These are phyloP conservation scores for Venturia canescens DNA, from an alignment of 1,140 invertebrate genomes.

Conservation along the genomic window DNA sequence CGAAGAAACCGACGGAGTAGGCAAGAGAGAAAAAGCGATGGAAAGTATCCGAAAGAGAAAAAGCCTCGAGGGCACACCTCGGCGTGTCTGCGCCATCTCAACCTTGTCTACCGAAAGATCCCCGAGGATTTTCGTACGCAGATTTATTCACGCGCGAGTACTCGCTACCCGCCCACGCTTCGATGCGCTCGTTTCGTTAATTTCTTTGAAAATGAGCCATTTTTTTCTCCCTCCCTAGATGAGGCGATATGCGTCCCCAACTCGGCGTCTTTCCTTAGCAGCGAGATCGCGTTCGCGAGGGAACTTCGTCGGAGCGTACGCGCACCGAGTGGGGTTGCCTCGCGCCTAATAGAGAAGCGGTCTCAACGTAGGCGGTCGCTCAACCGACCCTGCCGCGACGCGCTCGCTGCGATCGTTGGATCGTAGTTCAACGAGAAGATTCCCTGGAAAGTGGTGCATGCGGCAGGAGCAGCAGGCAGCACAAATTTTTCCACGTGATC, in stretches of 20 bases:
- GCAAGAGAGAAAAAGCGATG: background rate
- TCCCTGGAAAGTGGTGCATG: background rate
- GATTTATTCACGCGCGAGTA: constrained; percentile 27
- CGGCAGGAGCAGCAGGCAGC: no score
- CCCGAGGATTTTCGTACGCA: constrained; percentile 46
- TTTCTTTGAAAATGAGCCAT: background rate
- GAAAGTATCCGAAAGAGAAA: background rate
- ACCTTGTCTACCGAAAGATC: background rate
- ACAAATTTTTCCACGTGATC: no score
- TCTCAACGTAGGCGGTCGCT: constrained; percentile 56
- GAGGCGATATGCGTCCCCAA: constrained; percentile 41
- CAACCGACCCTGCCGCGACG: constrained; percentile 46
- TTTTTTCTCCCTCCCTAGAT: background rate
- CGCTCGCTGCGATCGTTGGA: constrained; percentile 31
- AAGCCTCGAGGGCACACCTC: constrained; percentile 27
- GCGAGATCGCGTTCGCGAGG: constrained; percentile 64
- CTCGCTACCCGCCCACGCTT: constrained; percentile 35
- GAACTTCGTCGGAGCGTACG: constrained; percentile 65
- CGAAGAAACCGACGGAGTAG: background rate
- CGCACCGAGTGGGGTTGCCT: constrained; percentile 43
- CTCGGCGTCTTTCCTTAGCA: constrained; percentile 65
- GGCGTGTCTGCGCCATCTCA: background rate
- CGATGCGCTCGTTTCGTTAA: background rate
- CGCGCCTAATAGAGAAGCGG: constrained; percentile 55
- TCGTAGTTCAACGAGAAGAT: constrained; percentile 3